These are phyloP conservation scores for Zosterops japonicus DNA, from an alignment of 2,113 vertebrate genomes.

Conservation along the genomic window DNA sequence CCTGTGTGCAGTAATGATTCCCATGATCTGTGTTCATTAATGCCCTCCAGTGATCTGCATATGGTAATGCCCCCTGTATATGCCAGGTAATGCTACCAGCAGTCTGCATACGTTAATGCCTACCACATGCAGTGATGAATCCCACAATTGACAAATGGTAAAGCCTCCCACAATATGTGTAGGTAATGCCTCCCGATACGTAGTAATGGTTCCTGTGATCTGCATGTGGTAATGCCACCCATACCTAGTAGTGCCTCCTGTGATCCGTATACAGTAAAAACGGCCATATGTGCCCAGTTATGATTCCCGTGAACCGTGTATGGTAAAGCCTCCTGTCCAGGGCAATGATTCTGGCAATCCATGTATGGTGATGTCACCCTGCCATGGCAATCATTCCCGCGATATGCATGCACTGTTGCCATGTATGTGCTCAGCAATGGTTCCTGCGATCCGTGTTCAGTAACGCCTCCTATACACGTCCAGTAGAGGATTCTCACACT, in stretches of 20 bases:
- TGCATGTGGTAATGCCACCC: neutral
- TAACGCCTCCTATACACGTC: neutral
- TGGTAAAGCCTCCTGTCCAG: neutral
- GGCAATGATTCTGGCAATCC: neutral
- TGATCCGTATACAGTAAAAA: neutral
- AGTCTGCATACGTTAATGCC: neutral
- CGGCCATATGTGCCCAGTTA: neutral
- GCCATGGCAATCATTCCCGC: neutral
- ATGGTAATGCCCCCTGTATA: too few species aligned
- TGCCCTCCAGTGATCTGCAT: neutral
- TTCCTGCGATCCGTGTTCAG: neutral
- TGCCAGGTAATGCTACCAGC: too few species aligned
- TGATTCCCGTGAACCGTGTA: neutral
- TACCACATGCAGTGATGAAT: neutral
- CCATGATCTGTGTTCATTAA: neutral
- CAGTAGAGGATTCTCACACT: neutral
- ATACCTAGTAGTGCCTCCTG: neutral
- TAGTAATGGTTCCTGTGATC: neutral
- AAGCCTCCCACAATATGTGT: neutral
- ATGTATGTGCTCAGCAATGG: neutral
- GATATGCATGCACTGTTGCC: neutral
- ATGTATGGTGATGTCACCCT: neutral
- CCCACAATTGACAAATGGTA: neutral
- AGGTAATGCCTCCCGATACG: too few species aligned
- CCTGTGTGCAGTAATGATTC: neutral